Evolutionary conservation across 2,888 invertebrate genomes (phyloP).

Genomic region (Tromatobia lineatoria): DNA sequence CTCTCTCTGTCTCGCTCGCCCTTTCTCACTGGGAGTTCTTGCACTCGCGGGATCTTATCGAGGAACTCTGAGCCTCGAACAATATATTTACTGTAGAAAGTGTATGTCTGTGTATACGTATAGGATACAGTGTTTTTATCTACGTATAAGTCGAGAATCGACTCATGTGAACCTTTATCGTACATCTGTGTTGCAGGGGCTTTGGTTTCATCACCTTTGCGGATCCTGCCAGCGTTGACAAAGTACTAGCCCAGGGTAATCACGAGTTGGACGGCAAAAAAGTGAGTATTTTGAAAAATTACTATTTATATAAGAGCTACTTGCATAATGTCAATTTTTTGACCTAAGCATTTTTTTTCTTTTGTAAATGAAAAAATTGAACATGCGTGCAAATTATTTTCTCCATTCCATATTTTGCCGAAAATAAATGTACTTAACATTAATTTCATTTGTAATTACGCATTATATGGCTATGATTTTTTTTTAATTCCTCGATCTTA

Average conservation of each 20-base stretch:
- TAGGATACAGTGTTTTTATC: background rate
- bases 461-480: no score
- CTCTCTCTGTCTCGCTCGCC: background rate
- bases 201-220: slow-evolving; percentile 99
- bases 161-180: slow-evolving; percentile 36
- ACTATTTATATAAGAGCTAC: background rate
- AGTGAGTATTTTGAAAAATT: slow-evolving; percentile 88
- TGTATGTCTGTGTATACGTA: background rate
- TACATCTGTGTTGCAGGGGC: slow-evolving; percentile 91
- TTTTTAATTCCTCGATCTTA: no score
- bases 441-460: no score
- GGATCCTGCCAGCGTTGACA: slow-evolving; percentile 99
- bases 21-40: background rate
- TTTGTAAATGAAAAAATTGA: background rate
- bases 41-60: slow-evolving; percentile 7
- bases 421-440: no score
- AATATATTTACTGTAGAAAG: slow-evolving; percentile 10
- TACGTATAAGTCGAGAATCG: background rate
- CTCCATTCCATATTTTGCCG: no score
- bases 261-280: slow-evolving; percentile 99
- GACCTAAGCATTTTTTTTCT: background rate
- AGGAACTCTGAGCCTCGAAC: slow-evolving; percentile 28
- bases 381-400: no score
- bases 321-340: background rate
- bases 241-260: slow-evolving; percentile 98